Base-by-base conservation (phyloP, 2,797 vertebrate genomes). In the Phalloptychus januarius region DNA sequence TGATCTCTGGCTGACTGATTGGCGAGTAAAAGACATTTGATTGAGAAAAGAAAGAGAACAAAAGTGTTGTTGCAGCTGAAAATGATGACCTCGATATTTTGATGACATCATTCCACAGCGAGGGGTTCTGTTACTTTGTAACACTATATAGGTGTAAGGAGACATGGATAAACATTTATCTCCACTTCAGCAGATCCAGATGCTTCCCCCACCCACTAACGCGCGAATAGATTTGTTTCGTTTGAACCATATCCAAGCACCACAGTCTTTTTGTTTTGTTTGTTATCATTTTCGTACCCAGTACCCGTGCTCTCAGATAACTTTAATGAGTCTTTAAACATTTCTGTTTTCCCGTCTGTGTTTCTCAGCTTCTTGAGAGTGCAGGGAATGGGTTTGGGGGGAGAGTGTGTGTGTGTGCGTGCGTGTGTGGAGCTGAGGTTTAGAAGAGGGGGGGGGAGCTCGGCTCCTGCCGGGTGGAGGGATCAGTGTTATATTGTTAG, bases 401-500 rank as follows among this genome's bases (percentile, higher is more conserved):
- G 86, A 88, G 48, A 2, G 48, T 2, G 46, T 2, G 46, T 1
- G 45, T 18, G 44, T 5, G 1, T 15, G 44, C 3, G 45, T 46
- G 46, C 20, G 83, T 74, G 48, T 81, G 77, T 75, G 83, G 63
- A 65, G 50, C 78, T 71, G 83, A 81, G 86, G 75, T 79, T 86
- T 75, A 74, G 61, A 75, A 72, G 45, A 71, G 85, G 90, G 72
- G 80, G 85, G 50, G 87, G 67, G 79, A 72, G 81, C 74, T 42
- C 54, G 58, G 40, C 85, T 88, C 92, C 83, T 86, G 85, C 85
- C 93, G 90, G 88, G 91, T 28, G 76, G 81, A 85, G 84, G 86
- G 88, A 90, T 91, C 89, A 80, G 82, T 78, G 81, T 77, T 85
- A 72, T 91, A 86, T 88, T 88, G 89, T 91, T 90, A 70, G 89